Evolutionary conservation across 2,888 invertebrate species (phyloP), one percentile per base, ranked within the genome.

Genomic region (Drosophila mettleri): DNA sequence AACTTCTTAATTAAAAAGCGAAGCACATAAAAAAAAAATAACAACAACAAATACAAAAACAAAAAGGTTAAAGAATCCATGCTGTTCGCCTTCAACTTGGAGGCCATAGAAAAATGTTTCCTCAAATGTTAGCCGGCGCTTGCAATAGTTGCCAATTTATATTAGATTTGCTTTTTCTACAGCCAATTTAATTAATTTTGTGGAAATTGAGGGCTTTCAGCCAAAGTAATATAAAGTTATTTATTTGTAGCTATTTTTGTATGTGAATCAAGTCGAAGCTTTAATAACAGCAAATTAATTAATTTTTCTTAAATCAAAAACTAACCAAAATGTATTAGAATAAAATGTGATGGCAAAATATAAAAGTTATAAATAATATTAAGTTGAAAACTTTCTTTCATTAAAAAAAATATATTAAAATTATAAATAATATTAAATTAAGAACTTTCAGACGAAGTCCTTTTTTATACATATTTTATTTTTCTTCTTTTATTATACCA

Each of bases 1-100:
- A 54, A 45, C 45, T 12, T 29, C 45, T 45, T 29, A 29, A 45
- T 45, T 45, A 45, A 29, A 29, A 29, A 45, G 2, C 29, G 12
- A 29, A 45, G 27, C 45, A 3, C 16, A 18, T 27, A 18, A 16
- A 45, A 45, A 45, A 1, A 16, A 1, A 24, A 24, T 4, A 24
- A 24, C 5, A 5, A 5, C n/a, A n/a, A n/a, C n/a, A n/a, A n/a
- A n/a, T n/a, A n/a, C n/a, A n/a, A n/a, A n/a, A n/a, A n/a, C n/a
- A n/a, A n/a, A n/a, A n/a, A n/a, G n/a, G n/a, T n/a, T n/a, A n/a
- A n/a, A n/a, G n/a, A n/a, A n/a, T n/a, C n/a, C 6, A 8, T 14
- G 39, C 22, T 22, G 24, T 16, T 24, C 16, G n/a, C 43, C 27
- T 10, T 16, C 43, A 24, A 10, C 5, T 24, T 16, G 10, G 27